Percentiles rank a stretch among this genome's conserved stretches.
Conservation (phyloP, 2,888 invertebrate species). For the Cybosia mesomella region DNA sequence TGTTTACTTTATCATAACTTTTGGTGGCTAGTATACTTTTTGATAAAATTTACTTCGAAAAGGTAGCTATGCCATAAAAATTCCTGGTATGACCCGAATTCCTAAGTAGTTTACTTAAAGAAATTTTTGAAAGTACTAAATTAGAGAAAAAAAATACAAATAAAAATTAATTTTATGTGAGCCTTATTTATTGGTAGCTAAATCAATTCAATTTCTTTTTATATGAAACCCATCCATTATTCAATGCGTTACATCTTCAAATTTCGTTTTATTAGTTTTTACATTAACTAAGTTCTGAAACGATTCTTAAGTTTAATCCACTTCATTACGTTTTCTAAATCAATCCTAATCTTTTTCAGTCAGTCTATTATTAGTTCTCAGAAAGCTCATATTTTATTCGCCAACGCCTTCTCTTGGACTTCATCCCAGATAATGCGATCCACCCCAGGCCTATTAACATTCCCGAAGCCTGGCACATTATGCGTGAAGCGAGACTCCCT, state of each 20-base stretch:
- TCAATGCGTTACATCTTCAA: not conserved
- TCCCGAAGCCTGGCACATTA: constrained; percentile 45
- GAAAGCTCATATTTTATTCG: constrained; percentile 30
- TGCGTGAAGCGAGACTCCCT: constrained; percentile 38
- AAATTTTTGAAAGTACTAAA: too few relatives aligned
- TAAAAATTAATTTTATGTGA: too few relatives aligned
- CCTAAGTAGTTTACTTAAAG: too few relatives aligned
- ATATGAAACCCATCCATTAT: not conserved
- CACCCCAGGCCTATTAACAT: constrained; percentile 52
- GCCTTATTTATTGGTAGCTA: too few relatives aligned
- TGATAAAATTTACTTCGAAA: too few relatives aligned
- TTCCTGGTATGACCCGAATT: too few relatives aligned
- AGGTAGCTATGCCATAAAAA: too few relatives aligned
- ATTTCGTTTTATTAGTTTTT: not conserved
- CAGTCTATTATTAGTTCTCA: constrained; percentile 26
- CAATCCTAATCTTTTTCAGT: constrained; percentile 14
- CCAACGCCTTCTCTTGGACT: constrained; percentile 21
- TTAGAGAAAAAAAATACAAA: not conserved
- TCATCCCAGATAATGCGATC: constrained; percentile 40
- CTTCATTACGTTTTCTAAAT: constrained; percentile 8
- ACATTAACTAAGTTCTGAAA: not conserved
- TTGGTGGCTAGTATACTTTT: too few relatives aligned
- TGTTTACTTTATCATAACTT: constrained; percentile 22
- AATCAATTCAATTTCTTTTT: not conserved
- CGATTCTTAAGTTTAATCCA: constrained; percentile 9